Conservation (phyloP, 1,140 invertebrate genomes). For the Papilio machaon region DNA sequence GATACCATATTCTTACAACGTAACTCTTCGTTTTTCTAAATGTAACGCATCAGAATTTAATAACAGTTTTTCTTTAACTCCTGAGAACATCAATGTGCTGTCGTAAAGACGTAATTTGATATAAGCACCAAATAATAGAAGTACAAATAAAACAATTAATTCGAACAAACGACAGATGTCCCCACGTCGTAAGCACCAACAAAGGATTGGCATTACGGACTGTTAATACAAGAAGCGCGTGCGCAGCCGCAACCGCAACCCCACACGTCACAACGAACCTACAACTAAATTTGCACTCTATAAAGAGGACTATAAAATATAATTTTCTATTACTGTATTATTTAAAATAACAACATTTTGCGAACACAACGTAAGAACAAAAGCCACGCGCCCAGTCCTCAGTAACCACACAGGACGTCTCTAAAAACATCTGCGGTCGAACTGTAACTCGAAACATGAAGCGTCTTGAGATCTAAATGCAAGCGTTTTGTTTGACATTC, state of each 20-base stretch:
- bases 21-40: neutral
- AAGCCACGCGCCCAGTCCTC: conserved; percentile 45
- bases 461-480: conserved; percentile 29
- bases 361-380: conserved; percentile 56
- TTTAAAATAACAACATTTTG: conserved; percentile 48
- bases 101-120: conserved; percentile 25
- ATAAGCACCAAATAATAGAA: conserved; percentile 32
- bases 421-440: conserved; percentile 54
- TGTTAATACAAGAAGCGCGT: conserved; percentile 58
- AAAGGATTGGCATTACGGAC: conserved; percentile 50
- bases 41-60: neutral
- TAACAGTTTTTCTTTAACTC: neutral
- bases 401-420: conserved; percentile 63
- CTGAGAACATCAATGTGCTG: neutral
- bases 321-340: conserved; percentile 34
- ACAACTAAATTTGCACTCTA: neutral
- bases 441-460: conserved; percentile 53
- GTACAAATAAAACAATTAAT: conserved; percentile 42
- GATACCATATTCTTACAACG: neutral
- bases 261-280: conserved; percentile 34
- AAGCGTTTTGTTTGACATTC: conserved; percentile 31
- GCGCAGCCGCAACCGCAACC: conserved; percentile 58
- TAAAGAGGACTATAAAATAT: neutral
- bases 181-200: conserved; percentile 48
- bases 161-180: conserved; percentile 55